A percentile compares a stretch with the other conserved stretches of the same genome.
These are phyloP conservation scores for Tethya wilhelma DNA, from an alignment of 37 sponge, comb jelly and placozoan species.

Conservation along the genomic window DNA sequence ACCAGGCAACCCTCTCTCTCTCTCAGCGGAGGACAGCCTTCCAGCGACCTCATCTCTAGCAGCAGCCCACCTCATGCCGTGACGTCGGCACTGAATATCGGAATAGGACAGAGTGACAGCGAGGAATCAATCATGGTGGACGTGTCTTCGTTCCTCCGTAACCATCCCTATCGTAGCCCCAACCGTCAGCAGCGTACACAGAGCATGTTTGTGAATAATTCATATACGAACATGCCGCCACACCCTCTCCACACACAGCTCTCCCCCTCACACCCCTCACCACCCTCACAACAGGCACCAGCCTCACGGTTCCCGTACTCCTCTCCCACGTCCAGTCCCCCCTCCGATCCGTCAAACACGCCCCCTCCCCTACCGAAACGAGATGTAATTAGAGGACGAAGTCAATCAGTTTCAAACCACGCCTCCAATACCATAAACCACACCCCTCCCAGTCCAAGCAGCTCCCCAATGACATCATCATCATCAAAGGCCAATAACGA, in stretches of 20 bases:
- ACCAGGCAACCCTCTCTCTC: too few species aligned
- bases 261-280: background rate
- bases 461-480: too few species aligned
- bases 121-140: conserved; percentile 32
- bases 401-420: background rate
- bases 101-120: background rate
- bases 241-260: background rate
- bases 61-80: too few species aligned
- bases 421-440: background rate
- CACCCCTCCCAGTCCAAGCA: background rate
- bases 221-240: background rate
- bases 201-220: conserved; percentile 23
- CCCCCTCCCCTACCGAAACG: conserved; percentile 29
- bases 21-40: too few species aligned
- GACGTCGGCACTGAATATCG: background rate
- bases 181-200: background rate
- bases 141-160: conserved; percentile 19
- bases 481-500: background rate
- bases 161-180: background rate
- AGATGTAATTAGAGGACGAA: background rate
- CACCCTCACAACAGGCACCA: background rate
- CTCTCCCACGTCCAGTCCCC: background rate
- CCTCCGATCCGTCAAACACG: background rate
- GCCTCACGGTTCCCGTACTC: background rate
- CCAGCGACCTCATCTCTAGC: too few species aligned